Evolutionary conservation across 2,888 invertebrate genomes (phyloP), one percentile per base, ranked within the genome.

Genomic region (Palloptera scutellata): DNA sequence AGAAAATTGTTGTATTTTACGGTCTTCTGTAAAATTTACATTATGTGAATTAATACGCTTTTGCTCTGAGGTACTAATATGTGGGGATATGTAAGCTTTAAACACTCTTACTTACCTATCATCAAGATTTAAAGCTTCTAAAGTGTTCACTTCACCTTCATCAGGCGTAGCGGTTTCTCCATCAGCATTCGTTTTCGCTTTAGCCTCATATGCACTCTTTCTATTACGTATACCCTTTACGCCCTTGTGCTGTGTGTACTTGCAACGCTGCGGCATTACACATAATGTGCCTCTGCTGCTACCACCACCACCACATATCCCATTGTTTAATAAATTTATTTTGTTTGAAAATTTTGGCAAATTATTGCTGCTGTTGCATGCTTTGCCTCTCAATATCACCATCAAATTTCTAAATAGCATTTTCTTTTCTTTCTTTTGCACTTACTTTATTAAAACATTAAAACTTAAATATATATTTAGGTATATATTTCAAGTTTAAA

Each of bases 201-300:
- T 65, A 1, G 74, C 66, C 48, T 82, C 79, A 63, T 74, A 82
- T 61, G 71, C 73, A 66, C 75, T 75, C 65, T 84, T 84, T 2
- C 79, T 74, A 64, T 75, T 82, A 0, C 79, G 77, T 8, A 84
- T 76, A 3, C 85, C 84, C 69, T 84, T 82, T 0, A 84, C 82
- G 0, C 84, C 84, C 13, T 78, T 79, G 59, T 83, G 73, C 67
- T 81, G 79, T 0, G 79, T 80, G 71, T 83, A 81, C 66, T 84
- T 84, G 0, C 61, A 73, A 6, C 84, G 79, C 1, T 15, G 20
- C 13, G 43, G 15, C n/a, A 61, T n/a, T 1, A 13, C 59, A 43
- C 10, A n/a, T 20, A 45, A 59, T 17, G 8, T 30, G 30, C 30
- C 30, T 30, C 30, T 6, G 30, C 30, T 30, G 30, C 30, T 4